phyloP scores from a whole-genome alignment of 2,888 invertebrate genomes.

The Lithophane leautieri region DNA sequence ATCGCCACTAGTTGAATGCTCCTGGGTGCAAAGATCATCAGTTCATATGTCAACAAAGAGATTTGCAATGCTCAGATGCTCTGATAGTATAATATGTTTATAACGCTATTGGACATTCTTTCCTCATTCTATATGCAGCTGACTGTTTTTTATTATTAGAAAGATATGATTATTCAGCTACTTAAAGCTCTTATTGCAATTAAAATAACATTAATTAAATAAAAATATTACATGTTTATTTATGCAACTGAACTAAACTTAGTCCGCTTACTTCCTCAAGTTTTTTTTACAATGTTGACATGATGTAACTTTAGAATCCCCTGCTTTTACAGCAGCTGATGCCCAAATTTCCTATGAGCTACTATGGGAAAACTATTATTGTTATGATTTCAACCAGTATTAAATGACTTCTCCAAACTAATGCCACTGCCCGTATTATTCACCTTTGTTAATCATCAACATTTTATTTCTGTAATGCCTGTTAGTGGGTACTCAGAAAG shows the following conservation, averaged over 20 bases:
- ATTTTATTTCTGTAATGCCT: background rate
- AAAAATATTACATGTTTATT: background rate
- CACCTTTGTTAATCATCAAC: background rate
- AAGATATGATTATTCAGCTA: background rate
- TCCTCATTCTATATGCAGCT: background rate
- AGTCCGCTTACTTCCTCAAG: background rate
- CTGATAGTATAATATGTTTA: background rate
- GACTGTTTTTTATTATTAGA: background rate
- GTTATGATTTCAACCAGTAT: background rate
- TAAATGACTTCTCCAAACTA: background rate
- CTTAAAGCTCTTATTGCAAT: background rate
- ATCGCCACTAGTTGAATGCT: background rate
- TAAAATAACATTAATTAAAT: background rate
- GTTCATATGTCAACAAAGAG: background rate
- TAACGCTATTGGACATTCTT: background rate
- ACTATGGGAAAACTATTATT: background rate
- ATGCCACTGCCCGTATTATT: background rate
- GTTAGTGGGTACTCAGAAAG: conserved; percentile 3
- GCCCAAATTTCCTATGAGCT: background rate
- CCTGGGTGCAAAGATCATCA: background rate
- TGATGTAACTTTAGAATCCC: too few relatives aligned
- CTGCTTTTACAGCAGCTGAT: background rate
- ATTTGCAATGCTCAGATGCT: background rate
- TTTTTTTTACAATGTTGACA: background rate
- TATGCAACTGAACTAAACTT: background rate